Evolutionary conservation across 2,113 vertebrate genomes (phyloP), one percentile per base, ranked within the genome.

Genomic region (Amblyopsis rosae): DNA sequence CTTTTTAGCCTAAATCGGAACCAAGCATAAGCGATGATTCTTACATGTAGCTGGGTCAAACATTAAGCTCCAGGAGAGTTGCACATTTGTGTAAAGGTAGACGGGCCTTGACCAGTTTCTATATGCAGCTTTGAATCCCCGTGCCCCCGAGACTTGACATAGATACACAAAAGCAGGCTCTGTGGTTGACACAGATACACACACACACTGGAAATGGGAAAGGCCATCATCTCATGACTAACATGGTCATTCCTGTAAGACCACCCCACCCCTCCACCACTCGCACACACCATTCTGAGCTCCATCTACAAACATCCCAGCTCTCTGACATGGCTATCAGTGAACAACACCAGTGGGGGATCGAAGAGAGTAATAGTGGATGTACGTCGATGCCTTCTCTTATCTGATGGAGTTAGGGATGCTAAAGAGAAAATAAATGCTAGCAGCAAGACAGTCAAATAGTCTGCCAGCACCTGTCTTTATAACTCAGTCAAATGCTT

Each of bases 301-400:
- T 79, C 61, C 41, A 47, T 83, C 73, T 80, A 80, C 67, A 83
- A 82, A 83, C 78, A 83, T 72, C 72, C 77, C 61, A 53, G 57
- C 66, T 71, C 66, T 68, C 65, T 82, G 82, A 82, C 81, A 75
- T 60, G 48, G 59, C 69, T 76, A 79, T 73, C 76, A 76, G 75
- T 15, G 19, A 62, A 64, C 64, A 63, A 71, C 67, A 72, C 58
- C 70, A 72, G 78, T 71, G 76, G 80, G 82, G 82, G 69, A 80
- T 68, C 69, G 61, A 54, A n/a, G 35, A 41, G 45, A 76, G 70
- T 71, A 65, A 11, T 26, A 75, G 26, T 26, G 26, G 57, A 78
- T 56, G 59, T 59, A 68, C 33, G 54, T 48, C 60, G 62, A 66
- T 54, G 26, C 59, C 16, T 51, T 41, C 35, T 41, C 35, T 41